These are phyloP conservation scores for Euplexia lucipara DNA, from an alignment of 2,888 invertebrate species.

Conservation along the genomic window DNA sequence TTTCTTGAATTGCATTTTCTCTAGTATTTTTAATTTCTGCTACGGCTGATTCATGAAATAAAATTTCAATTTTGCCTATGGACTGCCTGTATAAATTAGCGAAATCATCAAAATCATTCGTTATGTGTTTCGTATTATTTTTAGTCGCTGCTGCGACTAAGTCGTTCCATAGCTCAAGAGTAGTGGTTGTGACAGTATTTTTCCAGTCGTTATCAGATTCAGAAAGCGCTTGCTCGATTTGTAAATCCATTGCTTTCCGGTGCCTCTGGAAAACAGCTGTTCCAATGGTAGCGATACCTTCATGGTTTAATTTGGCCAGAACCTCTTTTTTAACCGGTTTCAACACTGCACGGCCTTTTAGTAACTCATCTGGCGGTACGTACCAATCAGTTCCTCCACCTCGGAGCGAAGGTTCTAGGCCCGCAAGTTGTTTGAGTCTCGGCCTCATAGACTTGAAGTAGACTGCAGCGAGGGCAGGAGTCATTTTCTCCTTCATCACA, in stretches of 20 bases:
- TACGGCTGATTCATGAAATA: conserved; percentile 76
- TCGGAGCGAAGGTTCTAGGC: conserved; percentile 81
- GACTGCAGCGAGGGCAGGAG: conserved; percentile 77
- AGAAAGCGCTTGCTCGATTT: conserved; percentile 68
- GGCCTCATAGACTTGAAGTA: conserved; percentile 84
- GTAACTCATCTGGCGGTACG: conserved; percentile 78
- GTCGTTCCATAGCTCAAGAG: conserved; percentile 69
- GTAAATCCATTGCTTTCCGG: conserved; percentile 69
- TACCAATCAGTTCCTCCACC: conserved; percentile 85
- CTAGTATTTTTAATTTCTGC: conserved; percentile 74
- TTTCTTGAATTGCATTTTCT: conserved; percentile 71
- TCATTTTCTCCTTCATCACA: conserved; percentile 81
- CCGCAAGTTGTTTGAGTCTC: conserved; percentile 80
- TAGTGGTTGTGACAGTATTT: conserved; percentile 64
- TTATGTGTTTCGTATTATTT: conserved; percentile 75
- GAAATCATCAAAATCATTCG: conserved; percentile 76
- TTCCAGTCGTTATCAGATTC: conserved; percentile 79
- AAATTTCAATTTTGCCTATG: conserved; percentile 72
- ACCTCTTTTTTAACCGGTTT: conserved; percentile 77
- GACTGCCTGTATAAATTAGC: conserved; percentile 75
- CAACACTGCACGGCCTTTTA: conserved; percentile 77
- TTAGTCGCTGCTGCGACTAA: conserved; percentile 65
- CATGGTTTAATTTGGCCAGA: conserved; percentile 75
- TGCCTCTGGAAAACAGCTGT: conserved; percentile 71
- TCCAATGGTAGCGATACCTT: conserved; percentile 76